A percentile compares a stretch with the other conserved stretches of the same genome.
phyloP scores from a whole-genome alignment of 2,113 vertebrate genomes.

The Calyptomena viridis region DNA sequence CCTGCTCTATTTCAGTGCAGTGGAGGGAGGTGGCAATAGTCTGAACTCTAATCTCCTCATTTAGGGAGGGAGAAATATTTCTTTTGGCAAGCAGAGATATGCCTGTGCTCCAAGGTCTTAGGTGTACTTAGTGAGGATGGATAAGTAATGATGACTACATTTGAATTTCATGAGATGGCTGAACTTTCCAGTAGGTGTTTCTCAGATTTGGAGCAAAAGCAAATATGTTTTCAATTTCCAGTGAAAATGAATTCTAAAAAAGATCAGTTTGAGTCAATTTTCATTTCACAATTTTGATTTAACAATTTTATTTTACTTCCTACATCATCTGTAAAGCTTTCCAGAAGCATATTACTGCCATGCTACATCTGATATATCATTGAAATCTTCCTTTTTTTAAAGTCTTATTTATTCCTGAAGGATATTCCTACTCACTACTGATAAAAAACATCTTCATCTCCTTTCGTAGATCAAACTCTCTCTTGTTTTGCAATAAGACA shows the following conservation, averaged over 20 bases:
- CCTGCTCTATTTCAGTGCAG: neutral
- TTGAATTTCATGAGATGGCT: slow-evolving; percentile 43
- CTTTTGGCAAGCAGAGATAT: neutral
- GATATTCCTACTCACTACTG: neutral
- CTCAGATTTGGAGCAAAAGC: neutral
- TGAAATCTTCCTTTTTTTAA: neutral
- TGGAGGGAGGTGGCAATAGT: neutral
- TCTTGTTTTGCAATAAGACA: neutral
- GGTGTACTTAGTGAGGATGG: neutral
- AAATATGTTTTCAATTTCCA: neutral
- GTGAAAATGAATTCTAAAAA: slow-evolving; percentile 21
- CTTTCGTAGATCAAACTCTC: neutral
- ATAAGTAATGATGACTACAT: slow-evolving; percentile 10
- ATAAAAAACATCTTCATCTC: neutral
- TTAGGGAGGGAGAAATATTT: slow-evolving; percentile 1
- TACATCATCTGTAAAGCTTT: neutral
- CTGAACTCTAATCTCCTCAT: neutral
- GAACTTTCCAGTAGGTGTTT: neutral
- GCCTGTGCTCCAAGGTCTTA: slow-evolving; percentile 2
- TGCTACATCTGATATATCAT: neutral
- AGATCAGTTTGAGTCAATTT: neutral
- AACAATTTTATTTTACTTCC: neutral
- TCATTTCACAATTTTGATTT: neutral
- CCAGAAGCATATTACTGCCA: neutral
- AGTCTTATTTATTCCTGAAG: neutral